phyloP scores from a whole-genome alignment of 2,113 vertebrate genomes.

The Benitochromis conjunctus region DNA sequence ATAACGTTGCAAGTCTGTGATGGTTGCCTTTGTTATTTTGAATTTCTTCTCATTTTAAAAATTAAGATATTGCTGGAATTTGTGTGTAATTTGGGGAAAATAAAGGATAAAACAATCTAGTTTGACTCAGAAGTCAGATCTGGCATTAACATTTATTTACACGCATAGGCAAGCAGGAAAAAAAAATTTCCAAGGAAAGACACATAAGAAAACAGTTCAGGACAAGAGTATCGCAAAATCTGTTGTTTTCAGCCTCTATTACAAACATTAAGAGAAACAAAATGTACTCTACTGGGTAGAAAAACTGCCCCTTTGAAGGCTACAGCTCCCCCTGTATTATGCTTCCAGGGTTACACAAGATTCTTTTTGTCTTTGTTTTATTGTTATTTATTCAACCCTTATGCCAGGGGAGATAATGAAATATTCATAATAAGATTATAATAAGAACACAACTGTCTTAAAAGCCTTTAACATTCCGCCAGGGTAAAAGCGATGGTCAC shows the following conservation, averaged over 20 bases:
- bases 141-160: neutral
- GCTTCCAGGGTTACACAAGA: neutral
- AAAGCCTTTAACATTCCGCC: fast-evolving
- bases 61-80: neutral
- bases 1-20: neutral
- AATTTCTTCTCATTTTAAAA: fast-evolving
- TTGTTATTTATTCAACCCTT: neutral
- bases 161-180: neutral
- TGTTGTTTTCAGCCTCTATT: neutral
- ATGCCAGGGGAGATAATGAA: neutral
- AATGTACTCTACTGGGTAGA: neutral
- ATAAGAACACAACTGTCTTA: neutral
- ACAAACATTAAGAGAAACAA: neutral
- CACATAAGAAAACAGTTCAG: neutral
- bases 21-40: fast-evolving
- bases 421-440: neutral
- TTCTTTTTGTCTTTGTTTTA: neutral
- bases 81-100: neutral
- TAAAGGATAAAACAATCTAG: fast-evolving
- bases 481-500: neutral
- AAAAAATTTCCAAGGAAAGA: neutral
- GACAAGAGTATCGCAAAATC: neutral
- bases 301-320: neutral
- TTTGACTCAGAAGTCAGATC: neutral
- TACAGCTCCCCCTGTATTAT: neutral